These are phyloP conservation scores for Epizoanthus illoricatus DNA, from an alignment of 92 coral and sea anemone species.

Conservation along the genomic window DNA sequence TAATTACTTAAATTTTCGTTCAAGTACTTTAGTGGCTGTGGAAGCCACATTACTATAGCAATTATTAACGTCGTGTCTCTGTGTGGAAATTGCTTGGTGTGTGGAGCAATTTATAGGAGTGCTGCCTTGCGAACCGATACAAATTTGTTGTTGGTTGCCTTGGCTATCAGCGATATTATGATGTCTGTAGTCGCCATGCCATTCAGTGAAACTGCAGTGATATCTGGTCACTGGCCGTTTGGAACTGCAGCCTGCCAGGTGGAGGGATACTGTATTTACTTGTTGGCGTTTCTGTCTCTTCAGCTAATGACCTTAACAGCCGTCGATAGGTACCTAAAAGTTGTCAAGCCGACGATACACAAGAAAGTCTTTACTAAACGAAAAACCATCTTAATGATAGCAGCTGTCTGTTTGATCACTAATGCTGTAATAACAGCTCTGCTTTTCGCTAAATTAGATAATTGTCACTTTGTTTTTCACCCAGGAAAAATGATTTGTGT, in stretches of 20 bases:
- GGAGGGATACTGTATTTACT: conserved; percentile 64
- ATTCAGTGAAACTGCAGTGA: conserved; percentile 49
- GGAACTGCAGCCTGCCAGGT: conserved; percentile 58
- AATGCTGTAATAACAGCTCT: conserved; percentile 60
- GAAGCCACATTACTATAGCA: conserved; percentile 44
- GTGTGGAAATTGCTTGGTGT: conserved; percentile 60
- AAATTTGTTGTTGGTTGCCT: conserved; percentile 66
- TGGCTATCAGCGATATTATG: conserved; percentile 65
- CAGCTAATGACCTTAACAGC: conserved; percentile 75
- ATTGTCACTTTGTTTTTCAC: conserved; percentile 61
- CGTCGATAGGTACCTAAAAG: conserved; percentile 59
- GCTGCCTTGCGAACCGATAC: conserved; percentile 60
- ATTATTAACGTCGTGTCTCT: conserved; percentile 52
- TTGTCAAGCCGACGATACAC: conserved; percentile 62
- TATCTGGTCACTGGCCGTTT: conserved; percentile 59
- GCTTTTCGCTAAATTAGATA: conserved; percentile 33
- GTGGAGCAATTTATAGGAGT: conserved; percentile 61
- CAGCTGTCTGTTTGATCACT: conserved; percentile 44
- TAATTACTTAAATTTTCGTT: conserved; percentile 48
- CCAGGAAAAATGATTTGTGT: conserved; percentile 77
- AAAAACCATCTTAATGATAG: conserved; percentile 55
- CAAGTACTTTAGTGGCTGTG: conserved; percentile 43
- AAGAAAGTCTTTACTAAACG: conserved; percentile 57
- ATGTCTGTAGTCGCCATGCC: conserved; percentile 74
- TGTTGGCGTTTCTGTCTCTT: conserved; percentile 74